Evolutionary conservation across 1,140 invertebrate genomes (phyloP).

Genomic region (Trichonephila clavata): DNA sequence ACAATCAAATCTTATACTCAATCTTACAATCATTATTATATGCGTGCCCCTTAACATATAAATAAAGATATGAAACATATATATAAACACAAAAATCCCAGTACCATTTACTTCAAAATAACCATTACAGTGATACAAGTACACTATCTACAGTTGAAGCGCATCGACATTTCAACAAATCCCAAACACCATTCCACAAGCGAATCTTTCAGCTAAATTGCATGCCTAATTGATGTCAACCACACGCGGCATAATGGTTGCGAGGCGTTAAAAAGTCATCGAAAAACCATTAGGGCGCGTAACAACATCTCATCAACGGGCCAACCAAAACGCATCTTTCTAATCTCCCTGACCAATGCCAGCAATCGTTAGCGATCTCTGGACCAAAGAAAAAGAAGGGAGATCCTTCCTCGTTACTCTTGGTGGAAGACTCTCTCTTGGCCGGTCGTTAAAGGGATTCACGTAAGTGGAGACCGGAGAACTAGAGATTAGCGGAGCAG

Average conservation of each 20-base stretch:
- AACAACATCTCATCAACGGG: constrained; percentile 61
- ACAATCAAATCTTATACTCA: too few relatives aligned
- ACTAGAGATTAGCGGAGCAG: constrained; percentile 69
- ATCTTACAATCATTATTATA: too few relatives aligned
- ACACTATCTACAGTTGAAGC: not conserved
- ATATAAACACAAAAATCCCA: too few relatives aligned
- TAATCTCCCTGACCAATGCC: constrained; percentile 67
- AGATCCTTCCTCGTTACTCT: constrained; percentile 60
- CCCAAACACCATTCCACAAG: not conserved
- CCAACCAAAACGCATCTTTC: constrained; percentile 45
- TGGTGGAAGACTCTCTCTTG: constrained; percentile 41
- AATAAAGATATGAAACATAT: too few relatives aligned
- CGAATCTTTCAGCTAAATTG: not conserved
- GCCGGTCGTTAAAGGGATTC: constrained; percentile 68
- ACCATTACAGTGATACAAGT: not conserved
- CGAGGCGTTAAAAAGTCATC: constrained; percentile 68
- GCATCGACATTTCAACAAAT: not conserved
- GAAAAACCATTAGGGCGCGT: constrained; percentile 61
- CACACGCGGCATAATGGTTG: constrained; percentile 28
- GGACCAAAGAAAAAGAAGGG: constrained; percentile 43
- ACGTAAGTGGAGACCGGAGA: constrained; percentile 66
- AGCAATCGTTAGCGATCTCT: constrained; percentile 60
- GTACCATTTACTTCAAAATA: too few relatives aligned
- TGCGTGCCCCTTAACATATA: too few relatives aligned
- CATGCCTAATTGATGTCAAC: constrained; percentile 34